These are phyloP conservation scores for Chlamydotis undulata DNA, from an alignment of 2,113 vertebrate genomes.

Conservation along the genomic window DNA sequence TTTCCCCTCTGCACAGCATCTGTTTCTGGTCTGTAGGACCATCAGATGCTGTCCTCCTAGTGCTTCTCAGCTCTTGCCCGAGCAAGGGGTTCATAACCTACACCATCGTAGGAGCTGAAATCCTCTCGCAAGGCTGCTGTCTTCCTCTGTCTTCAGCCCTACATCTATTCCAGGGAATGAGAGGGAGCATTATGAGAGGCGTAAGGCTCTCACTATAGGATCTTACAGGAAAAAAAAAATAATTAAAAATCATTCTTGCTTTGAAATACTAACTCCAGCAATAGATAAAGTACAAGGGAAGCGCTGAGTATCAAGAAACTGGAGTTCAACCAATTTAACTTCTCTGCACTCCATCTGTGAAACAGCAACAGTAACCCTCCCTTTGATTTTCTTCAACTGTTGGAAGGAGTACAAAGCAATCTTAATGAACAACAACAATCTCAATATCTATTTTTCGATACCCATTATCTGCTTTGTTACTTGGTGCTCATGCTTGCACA, in stretches of 20 bases:
- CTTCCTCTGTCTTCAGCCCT: neutral
- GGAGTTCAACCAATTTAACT: slow-evolving; percentile 28
- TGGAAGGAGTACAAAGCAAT: slow-evolving; percentile 47
- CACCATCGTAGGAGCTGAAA: neutral
- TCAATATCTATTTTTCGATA: neutral
- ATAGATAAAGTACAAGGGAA: neutral
- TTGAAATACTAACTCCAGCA: neutral
- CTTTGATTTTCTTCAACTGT: neutral
- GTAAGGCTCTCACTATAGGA: neutral
- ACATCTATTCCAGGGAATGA: neutral
- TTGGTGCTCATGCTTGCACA: neutral
- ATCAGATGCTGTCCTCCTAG: neutral
- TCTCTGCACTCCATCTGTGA: slow-evolving; percentile 1
- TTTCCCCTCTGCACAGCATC: neutral
- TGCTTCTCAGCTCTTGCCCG: neutral
- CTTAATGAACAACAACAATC: neutral
- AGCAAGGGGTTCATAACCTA: rapidly evolving
- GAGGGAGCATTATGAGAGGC: neutral
- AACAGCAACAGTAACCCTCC: slow-evolving; percentile 6
- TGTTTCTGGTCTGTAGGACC: neutral
- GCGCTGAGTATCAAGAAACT: neutral
- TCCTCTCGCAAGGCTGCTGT: neutral
- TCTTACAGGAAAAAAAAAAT: neutral
- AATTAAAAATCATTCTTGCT: neutral
- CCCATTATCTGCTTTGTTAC: slow-evolving; percentile 34